Conservation (phyloP, 2,888 invertebrate genomes). For the Chaetogeoica ovagalla region DNA sequence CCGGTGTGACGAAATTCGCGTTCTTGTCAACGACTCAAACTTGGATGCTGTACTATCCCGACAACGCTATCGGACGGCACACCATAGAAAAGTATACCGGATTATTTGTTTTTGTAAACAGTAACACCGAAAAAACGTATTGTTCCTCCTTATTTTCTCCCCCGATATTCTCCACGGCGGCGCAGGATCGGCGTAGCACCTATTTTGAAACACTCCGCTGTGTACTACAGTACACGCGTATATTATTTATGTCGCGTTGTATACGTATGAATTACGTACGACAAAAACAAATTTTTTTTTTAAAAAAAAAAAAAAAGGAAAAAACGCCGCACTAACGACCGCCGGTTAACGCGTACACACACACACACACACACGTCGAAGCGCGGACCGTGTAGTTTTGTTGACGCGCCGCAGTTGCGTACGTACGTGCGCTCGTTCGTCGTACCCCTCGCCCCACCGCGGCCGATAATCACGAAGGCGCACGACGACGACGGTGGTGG, state of each 20-base stretch:
- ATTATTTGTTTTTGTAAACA: not conserved
- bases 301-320: slow-evolving; percentile 12
- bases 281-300: no score
- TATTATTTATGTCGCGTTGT: not conserved
- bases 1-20: not conserved
- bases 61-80: slow-evolving; percentile 1
- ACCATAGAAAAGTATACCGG: slow-evolving; percentile 33
- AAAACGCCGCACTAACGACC: slow-evolving; percentile 48
- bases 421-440: slow-evolving; percentile 26
- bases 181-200: slow-evolving; percentile 29
- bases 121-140: not conserved
- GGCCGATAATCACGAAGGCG: not conserved
- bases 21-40: not conserved
- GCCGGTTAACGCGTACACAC: slow-evolving; percentile 39
- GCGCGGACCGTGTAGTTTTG: slow-evolving; percentile 51
- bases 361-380: slow-evolving; percentile 39
- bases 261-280: not conserved
- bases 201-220: slow-evolving; percentile 17
- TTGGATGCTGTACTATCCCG: not conserved
- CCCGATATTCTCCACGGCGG: not conserved
- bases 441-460: slow-evolving; percentile 10
- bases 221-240: not conserved
- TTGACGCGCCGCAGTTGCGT: slow-evolving; percentile 50
- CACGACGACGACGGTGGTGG: no score
- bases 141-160: no score